These are phyloP conservation scores for Notoglanidium macrostoma DNA, from an alignment of 2,797 vertebrate species.

Conservation along the genomic window DNA sequence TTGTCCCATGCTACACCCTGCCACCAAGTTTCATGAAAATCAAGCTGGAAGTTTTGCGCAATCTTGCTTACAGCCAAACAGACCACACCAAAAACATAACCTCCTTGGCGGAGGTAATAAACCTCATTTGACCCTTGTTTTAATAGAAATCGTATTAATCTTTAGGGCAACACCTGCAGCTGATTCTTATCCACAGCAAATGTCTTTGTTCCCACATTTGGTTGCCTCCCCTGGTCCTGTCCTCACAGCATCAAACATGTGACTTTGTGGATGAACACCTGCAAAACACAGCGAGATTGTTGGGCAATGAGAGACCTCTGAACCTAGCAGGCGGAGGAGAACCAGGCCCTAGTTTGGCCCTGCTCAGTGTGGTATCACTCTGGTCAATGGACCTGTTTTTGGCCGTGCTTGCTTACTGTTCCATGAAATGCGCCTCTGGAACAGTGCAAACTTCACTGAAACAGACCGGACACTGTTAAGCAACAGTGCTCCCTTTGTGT, in stretches of 20 bases:
- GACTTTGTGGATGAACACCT: constrained; percentile 73
- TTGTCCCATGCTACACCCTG: too few species aligned
- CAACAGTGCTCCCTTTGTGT: constrained; percentile 86
- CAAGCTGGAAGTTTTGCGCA: too few species aligned
- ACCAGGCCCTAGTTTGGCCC: constrained; percentile 71
- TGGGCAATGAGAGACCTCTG: constrained; percentile 74
- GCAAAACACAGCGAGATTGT: constrained; percentile 66
- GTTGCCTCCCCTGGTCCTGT: constrained; percentile 59
- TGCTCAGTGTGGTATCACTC: constrained; percentile 77
- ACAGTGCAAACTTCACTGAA: constrained; percentile 76
- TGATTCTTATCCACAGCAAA: constrained; percentile 32
- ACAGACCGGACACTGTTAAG: constrained; percentile 84
- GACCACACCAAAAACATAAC: too few species aligned
- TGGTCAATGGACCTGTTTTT: constrained; percentile 80
- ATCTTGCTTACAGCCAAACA: too few species aligned
- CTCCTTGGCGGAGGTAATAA: neutral
- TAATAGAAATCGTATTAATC: constrained; percentile 21
- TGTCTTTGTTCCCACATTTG: constrained; percentile 75
- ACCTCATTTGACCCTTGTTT: constrained; percentile 10
- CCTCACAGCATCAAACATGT: constrained; percentile 59
- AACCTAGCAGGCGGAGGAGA: constrained; percentile 64
- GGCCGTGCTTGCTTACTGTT: constrained; percentile 85
- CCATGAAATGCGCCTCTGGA: constrained; percentile 85
- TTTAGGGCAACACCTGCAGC: constrained; percentile 47
- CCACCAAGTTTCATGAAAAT: too few species aligned